Conservation (phyloP, 2,888 invertebrate species). For the Parelbella ahira region DNA sequence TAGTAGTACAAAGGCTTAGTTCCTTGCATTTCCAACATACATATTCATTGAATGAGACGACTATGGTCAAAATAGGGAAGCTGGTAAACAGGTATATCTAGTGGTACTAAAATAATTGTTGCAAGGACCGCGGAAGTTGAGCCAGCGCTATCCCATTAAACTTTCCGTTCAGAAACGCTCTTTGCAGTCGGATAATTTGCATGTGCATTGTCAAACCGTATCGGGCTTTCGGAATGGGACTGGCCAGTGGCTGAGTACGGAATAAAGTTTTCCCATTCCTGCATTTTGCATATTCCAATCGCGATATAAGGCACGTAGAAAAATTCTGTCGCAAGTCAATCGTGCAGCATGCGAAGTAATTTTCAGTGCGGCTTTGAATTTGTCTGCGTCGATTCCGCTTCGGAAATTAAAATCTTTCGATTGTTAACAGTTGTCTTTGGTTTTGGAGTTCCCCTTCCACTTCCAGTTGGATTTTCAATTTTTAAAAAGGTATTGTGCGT, state of each 20-base stretch:
- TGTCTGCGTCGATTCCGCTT: constrained; percentile 35
- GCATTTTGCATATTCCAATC: constrained; percentile 49
- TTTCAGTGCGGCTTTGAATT: constrained; percentile 36
- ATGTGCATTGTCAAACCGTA: constrained; percentile 76
- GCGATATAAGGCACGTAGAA: constrained; percentile 41
- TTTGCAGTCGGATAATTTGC: constrained; percentile 69
- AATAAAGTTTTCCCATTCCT: constrained; percentile 61
- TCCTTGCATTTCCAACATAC: constrained; percentile 27
- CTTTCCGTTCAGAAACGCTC: constrained; percentile 64
- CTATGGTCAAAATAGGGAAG: constrained; percentile 43
- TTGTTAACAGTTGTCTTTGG: too few relatives aligned
- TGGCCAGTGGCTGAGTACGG: constrained; percentile 57
- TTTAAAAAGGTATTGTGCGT: too few relatives aligned
- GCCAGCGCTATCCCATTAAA: constrained; percentile 59
- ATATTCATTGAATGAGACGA: constrained; percentile 36
- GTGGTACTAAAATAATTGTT: constrained; percentile 54
- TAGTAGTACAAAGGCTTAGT: constrained; percentile 7
- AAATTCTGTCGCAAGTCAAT: constrained; percentile 31
- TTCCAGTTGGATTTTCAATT: too few relatives aligned
- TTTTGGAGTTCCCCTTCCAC: too few relatives aligned
- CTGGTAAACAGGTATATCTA: constrained; percentile 41
- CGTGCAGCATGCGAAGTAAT: constrained; percentile 29
- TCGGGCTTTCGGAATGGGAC: constrained; percentile 63
- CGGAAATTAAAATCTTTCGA: constrained; percentile 45
- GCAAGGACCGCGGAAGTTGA: constrained; percentile 58